Base-by-base conservation (phyloP, 1,140 invertebrate species). In the Conus ventricosus region DNA sequence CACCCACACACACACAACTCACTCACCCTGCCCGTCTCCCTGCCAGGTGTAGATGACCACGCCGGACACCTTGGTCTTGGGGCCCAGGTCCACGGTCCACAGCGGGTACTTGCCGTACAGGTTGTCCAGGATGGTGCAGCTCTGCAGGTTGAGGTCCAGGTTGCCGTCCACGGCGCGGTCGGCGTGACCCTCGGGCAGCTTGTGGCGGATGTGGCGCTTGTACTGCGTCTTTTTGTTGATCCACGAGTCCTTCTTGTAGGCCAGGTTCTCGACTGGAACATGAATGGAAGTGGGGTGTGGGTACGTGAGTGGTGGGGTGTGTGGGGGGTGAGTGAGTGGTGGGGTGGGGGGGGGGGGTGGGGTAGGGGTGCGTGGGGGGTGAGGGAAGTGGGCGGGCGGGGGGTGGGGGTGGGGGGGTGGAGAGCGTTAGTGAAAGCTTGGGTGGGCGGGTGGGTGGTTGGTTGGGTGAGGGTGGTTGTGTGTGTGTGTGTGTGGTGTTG, bases 11-110 rank as follows among this genome's bases (percentile, higher is more conserved):
- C 57, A 60, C 57, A 60, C 8, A 75, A 11, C 67, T 20, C 6
- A 20, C 67, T 84, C 92, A 96, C 96, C 95, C 94, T 96, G 95
- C 55, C 95, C 95, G 84, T 95, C 93, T 17, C 96, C 96, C 88
- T 96, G 96, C 96, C 96, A 96, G 4, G 96, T 96, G 88, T 93
- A 92, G 76, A 96, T 93, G 85, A 96, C 93, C 20, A 96, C 95
- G n/a, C 96, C 96, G 5, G 94, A 91, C 8, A 96, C 93, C 1
- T 92, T 91, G 82, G 89, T 92, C 85, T 95, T 95, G 76, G 92
- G 91, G 51, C 96, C 96, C 55, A 96, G 93, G 90, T 96, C 96
- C 10, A 96, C 96, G 93, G 96, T 96, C 96, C 96, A 96, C 53
- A 96, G 94, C 0, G 96, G 96, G 54, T 95, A 94, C 53, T 96